Base-by-base conservation (phyloP, 2,113 vertebrate species). In the Lathamus discolor region DNA sequence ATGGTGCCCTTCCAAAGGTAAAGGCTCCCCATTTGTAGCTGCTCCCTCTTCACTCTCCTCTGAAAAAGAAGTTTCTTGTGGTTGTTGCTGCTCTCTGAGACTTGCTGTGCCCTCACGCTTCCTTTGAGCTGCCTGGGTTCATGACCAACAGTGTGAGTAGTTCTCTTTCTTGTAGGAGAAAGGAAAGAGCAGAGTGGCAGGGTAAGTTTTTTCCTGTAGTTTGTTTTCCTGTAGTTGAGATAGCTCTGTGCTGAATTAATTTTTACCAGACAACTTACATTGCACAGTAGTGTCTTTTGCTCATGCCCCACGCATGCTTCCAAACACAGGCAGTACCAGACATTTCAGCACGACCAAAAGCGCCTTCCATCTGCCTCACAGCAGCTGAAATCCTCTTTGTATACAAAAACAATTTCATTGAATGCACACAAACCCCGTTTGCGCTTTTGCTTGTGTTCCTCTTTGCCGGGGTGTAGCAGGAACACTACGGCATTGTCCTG, bases 381-480 rank as follows among this genome's bases (percentile, higher is more conserved):
- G 86, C 92, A 75, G 39, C 39, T 87, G 86, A 94, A 74, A 57
- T 78, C 93, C 63, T 89, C 96, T 96, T 92, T 94, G 89, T 96
- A 23, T 61, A 91, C 86, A 93, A 66, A 93, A 92, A 41, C 86
- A 87, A 69, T 61, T 80, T 68, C 66, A 73, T 79, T 62, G 43
- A 79, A 86, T 64, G 74, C 52, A 12, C 73, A 72, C 77, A 67
- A 66, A 25, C 80, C 11, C 17, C 2, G 2, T 86, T 57, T 54
- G 70, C 57, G 3, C 89, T 94, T 5, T 4, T 7, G 2, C 69
- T 68, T 66, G 55, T 44, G 51, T 39, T 66, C 87, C 73, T 89
- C 49, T 73, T 49, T 73, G 66, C 66, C 0, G 3, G 78, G 74
- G 70, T 12, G 18, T 6, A 33, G 83, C 18, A 1, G 91, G 91